phyloP scores from a whole-genome alignment of 1,140 invertebrate genomes.

The Achatina immaculata region DNA sequence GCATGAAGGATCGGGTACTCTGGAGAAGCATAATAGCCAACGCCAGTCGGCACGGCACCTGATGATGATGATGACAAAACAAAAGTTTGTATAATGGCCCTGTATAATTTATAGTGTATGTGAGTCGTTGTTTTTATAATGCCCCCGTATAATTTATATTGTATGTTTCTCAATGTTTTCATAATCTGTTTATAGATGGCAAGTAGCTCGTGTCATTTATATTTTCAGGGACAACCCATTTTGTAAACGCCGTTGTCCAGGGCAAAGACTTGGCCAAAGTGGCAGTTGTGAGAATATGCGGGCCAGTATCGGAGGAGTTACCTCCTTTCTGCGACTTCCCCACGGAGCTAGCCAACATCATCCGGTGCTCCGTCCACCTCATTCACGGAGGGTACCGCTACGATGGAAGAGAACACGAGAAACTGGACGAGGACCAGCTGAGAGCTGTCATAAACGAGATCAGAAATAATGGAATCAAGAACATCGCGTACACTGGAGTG shows the following conservation, averaged over 20 bases:
- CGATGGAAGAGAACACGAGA: conserved; percentile 58
- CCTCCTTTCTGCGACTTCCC: conserved; percentile 65
- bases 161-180: too few species aligned
- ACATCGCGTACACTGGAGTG: conserved; percentile 60
- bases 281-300: conserved; percentile 63
- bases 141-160: too few species aligned
- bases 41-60: too few species aligned
- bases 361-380: conserved; percentile 51
- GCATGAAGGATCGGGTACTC: too few species aligned
- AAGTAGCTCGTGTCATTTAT: too few species aligned
- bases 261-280: conserved; percentile 58
- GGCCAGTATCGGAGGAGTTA: conserved; percentile 54
- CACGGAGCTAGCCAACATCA: conserved; percentile 41
- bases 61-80: too few species aligned
- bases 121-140: too few species aligned
- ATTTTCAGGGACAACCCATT: conserved; percentile 62
- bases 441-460: conserved; percentile 42
- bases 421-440: conserved; percentile 54
- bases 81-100: too few species aligned
- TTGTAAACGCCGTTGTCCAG: conserved; percentile 67
- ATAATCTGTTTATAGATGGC: too few species aligned
- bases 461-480: conserved; percentile 45
- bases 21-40: too few species aligned
- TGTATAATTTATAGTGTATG: too few species aligned
- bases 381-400: conserved; percentile 62